phyloP scores from a whole-genome alignment of 2,888 invertebrate genomes.

The Agrochola litura region DNA sequence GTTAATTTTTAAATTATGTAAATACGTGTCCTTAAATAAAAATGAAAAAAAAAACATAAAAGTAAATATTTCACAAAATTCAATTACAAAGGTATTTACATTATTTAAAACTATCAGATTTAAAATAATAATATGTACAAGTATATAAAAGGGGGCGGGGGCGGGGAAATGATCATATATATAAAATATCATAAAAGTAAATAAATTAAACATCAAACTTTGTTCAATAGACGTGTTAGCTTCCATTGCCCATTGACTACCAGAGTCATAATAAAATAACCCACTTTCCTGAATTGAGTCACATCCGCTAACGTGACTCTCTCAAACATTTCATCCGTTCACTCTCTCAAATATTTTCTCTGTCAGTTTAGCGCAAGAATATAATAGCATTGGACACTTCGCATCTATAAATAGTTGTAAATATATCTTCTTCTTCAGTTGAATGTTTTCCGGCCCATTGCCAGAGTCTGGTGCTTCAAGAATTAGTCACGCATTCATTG shows the following conservation, averaged over 20 bases:
- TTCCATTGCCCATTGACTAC: constrained; percentile 20
- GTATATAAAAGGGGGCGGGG: too few relatives aligned
- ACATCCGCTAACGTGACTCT: constrained; percentile 35
- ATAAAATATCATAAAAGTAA: too few relatives aligned
- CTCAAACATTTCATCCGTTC: constrained; percentile 23
- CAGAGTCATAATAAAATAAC: constrained; percentile 9
- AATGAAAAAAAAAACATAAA: too few relatives aligned
- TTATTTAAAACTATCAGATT: too few relatives aligned
- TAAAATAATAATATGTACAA: too few relatives aligned
- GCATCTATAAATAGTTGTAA: constrained; percentile 50
- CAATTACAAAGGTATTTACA: too few relatives aligned
- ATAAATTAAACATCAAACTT: background rate
- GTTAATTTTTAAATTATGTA: too few relatives aligned
- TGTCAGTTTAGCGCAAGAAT: constrained; percentile 35
- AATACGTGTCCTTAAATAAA: too few relatives aligned
- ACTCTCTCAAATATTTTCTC: constrained; percentile 34
- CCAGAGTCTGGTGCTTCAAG: constrained; percentile 39
- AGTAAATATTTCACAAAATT: too few relatives aligned
- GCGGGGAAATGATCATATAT: too few relatives aligned
- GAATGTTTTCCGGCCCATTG: constrained; percentile 56
- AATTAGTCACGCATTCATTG: constrained; percentile 57
- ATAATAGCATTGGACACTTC: constrained; percentile 51
- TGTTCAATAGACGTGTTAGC: background rate
- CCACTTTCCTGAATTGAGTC: constrained; percentile 28
- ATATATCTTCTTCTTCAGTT: constrained; percentile 48